Percentiles rank a stretch among this genome's conserved stretches.
Conservation (phyloP, 30 jellyfish, hydroid and myxozoan species). For the Aurelia sp. region DNA sequence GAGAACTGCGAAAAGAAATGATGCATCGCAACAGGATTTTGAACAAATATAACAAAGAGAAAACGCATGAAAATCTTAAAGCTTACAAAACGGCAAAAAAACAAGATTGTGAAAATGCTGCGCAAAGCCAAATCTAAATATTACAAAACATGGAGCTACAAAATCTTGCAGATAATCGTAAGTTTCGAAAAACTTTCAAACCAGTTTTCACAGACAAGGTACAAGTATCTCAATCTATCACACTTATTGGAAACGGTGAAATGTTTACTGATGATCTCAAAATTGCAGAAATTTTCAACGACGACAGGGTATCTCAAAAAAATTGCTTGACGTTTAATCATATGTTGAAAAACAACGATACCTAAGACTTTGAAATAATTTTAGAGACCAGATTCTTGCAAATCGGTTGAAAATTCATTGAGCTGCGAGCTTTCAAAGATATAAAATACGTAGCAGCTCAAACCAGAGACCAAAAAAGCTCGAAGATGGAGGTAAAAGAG, state of each 20-base stretch:
- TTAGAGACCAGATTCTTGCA: too few relatives aligned
- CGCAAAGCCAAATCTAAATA: too few relatives aligned
- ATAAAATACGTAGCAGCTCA: neutral
- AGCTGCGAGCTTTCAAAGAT: neutral
- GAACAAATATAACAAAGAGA: too few relatives aligned
- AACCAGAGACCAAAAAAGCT: neutral
- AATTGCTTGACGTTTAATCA: neutral
- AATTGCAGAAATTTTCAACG: neutral
- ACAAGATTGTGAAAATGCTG: too few relatives aligned
- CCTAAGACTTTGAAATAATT: too few relatives aligned
- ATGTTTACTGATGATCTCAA: slow-evolving; percentile 15
- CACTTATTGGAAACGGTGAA: neutral
- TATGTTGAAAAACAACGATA: neutral
- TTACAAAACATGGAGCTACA: too few relatives aligned
- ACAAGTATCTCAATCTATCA: neutral
- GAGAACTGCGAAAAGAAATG: too few relatives aligned
- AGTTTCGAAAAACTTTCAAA: neutral
- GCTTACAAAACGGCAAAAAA: too few relatives aligned
- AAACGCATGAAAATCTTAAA: too few relatives aligned
- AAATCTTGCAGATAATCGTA: too few relatives aligned
- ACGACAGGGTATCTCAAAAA: neutral
- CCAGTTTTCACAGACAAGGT: slow-evolving; percentile 29
- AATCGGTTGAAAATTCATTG: neutral
- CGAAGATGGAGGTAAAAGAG: too few relatives aligned
- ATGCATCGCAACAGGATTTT: too few relatives aligned